phyloP scores from a whole-genome alignment of 2,113 vertebrate genomes.

The Sinocyclocheilus anophthalmus region DNA sequence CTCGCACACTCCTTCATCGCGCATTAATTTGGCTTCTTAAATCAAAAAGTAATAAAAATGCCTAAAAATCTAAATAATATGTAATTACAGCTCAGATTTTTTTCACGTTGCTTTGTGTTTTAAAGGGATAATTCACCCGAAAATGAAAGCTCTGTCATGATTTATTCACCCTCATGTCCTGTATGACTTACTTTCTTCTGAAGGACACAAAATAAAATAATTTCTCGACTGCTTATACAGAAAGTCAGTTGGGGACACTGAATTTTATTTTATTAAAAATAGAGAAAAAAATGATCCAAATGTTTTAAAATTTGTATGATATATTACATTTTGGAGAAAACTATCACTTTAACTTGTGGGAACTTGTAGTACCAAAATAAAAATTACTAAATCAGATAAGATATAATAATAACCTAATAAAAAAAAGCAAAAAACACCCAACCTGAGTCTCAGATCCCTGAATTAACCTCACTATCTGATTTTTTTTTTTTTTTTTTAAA shows the following conservation, averaged over 20 bases:
- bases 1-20: slow-evolving; percentile 13
- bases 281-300: not conserved
- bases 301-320: not conserved
- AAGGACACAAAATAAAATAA: not conserved
- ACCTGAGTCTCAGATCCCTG: not conserved
- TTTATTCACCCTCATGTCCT: not conserved
- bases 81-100: slow-evolving; percentile 4
- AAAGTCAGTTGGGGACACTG: not conserved
- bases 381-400: not conserved
- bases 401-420: not conserved
- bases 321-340: not conserved
- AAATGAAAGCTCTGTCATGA: not conserved
- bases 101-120: not conserved
- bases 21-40: slow-evolving; percentile 3
- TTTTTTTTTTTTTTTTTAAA: no score
- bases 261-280: not conserved
- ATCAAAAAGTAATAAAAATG: slow-evolving; percentile 20
- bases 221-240: not conserved
- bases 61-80: not conserved
- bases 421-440: not conserved
- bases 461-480: not conserved
- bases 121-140: not conserved
- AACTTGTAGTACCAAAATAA: not conserved
- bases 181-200: not conserved
- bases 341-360: not conserved